A percentile compares a stretch with the other conserved stretches of the same genome.
These are phyloP conservation scores for Vanessa tameamea DNA, from an alignment of 1,140 invertebrate genomes.

Conservation along the genomic window DNA sequence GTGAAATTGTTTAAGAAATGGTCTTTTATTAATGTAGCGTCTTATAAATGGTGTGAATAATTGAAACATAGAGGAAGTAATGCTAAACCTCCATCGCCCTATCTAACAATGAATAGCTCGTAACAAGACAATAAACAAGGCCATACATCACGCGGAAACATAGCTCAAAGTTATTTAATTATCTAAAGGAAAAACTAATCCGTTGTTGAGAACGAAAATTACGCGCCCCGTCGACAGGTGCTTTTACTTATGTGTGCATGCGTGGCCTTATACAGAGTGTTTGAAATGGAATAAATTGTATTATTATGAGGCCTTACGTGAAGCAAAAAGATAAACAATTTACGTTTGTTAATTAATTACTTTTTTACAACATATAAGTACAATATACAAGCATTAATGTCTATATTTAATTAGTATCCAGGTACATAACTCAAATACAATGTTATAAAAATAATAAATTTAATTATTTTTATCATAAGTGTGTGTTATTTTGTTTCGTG, in stretches of 20 bases:
- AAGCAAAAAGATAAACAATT: too few relatives aligned
- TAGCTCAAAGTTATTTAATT: slow-evolving; percentile 80
- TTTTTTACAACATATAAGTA: too few relatives aligned
- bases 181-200: slow-evolving; percentile 79
- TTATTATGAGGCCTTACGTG: too few relatives aligned
- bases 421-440: too few relatives aligned
- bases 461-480: too few relatives aligned
- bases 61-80: slow-evolving; percentile 29
- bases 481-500: too few relatives aligned
- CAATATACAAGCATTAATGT: too few relatives aligned
- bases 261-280: slow-evolving; percentile 59
- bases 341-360: too few relatives aligned
- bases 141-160: slow-evolving; percentile 74
- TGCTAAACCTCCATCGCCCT: slow-evolving; percentile 48
- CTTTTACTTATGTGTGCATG: slow-evolving; percentile 52
- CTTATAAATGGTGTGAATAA: not conserved
- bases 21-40: too few relatives aligned
- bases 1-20: too few relatives aligned
- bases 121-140: slow-evolving; percentile 74
- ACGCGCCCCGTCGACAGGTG: slow-evolving; percentile 65
- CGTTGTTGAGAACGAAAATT: slow-evolving; percentile 73
- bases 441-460: too few relatives aligned
- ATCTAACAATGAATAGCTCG: slow-evolving; percentile 42
- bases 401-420: too few relatives aligned
- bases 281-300: not conserved